Percentiles rank a stretch among this genome's conserved stretches.
Conservation (phyloP, 1,140 invertebrate species). For the Drosophila littoralis region DNA sequence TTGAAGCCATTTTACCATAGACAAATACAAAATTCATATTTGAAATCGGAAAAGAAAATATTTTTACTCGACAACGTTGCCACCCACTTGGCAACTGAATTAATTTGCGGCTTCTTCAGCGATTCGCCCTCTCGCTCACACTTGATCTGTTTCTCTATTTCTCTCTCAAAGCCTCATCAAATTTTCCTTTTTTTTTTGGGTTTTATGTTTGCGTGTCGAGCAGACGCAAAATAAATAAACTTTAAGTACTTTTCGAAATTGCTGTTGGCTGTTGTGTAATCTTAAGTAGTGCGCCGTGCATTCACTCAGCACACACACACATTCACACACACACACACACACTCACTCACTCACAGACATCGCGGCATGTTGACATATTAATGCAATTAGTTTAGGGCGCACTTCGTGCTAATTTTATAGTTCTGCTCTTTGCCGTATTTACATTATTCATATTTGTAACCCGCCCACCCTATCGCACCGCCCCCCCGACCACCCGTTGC, state of each 20-base stretch:
- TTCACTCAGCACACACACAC: slow-evolving; percentile 50
- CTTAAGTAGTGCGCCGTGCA: slow-evolving; percentile 78
- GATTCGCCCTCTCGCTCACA: neutral
- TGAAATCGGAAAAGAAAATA: slow-evolving; percentile 71
- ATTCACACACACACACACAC: neutral
- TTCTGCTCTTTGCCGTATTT: slow-evolving; percentile 31
- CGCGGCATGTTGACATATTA: slow-evolving; percentile 77
- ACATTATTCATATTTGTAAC: slow-evolving; percentile 52
- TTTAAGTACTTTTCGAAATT: slow-evolving; percentile 83
- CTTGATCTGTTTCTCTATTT: neutral
- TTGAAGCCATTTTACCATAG: slow-evolving; percentile 45
- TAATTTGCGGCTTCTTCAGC: slow-evolving; percentile 61
- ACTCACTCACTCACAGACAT: slow-evolving; percentile 28
- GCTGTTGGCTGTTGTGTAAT: slow-evolving; percentile 73
- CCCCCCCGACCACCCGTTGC: too few species aligned
- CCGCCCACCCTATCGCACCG: neutral
- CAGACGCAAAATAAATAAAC: slow-evolving; percentile 80
- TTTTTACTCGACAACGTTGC: slow-evolving; percentile 60
- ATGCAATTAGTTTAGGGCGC: slow-evolving; percentile 75
- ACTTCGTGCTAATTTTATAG: slow-evolving; percentile 74
- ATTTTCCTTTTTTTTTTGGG: slow-evolving; percentile 41
- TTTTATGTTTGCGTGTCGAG: slow-evolving; percentile 80
- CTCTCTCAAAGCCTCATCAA: slow-evolving; percentile 52
- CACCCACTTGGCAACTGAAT: slow-evolving; percentile 81
- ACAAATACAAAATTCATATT: slow-evolving; percentile 55